Evolutionary conservation across 2,888 invertebrate species (phyloP).

Genomic region (Phragmatobia fuliginosa): DNA sequence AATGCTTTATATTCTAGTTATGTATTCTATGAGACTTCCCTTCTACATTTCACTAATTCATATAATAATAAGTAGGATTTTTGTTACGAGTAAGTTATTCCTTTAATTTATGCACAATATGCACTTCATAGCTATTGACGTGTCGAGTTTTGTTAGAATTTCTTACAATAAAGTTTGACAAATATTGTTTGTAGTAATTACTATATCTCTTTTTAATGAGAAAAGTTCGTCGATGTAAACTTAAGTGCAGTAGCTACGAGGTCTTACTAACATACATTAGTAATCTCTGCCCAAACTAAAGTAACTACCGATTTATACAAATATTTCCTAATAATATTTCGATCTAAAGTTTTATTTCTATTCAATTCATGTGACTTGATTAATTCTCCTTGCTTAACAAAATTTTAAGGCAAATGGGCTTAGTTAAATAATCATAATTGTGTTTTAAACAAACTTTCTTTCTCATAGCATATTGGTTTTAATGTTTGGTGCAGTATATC

Average conservation of each 20-base stretch:
- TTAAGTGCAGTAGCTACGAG: slow-evolving; percentile 63
- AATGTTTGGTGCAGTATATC: slow-evolving; percentile 85
- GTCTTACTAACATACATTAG: slow-evolving; percentile 53
- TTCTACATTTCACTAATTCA: background rate
- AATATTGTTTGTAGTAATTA: slow-evolving; percentile 19
- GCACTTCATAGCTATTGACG: slow-evolving; percentile 66
- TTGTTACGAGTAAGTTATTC: slow-evolving; percentile 30
- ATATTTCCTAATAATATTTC: slow-evolving; percentile 56
- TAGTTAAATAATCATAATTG: slow-evolving; percentile 75
- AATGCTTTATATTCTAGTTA: background rate
- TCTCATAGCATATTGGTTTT: slow-evolving; percentile 82
- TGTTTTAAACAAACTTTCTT: slow-evolving; percentile 72
- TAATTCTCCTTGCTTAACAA: slow-evolving; percentile 72
- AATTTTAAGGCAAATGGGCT: slow-evolving; percentile 82
- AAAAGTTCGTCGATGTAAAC: slow-evolving; percentile 23
- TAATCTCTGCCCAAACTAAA: slow-evolving; percentile 70
- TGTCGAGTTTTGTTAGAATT: slow-evolving; percentile 34
- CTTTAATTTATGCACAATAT: slow-evolving; percentile 38
- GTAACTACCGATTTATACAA: slow-evolving; percentile 53
- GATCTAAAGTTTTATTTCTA: slow-evolving; percentile 55
- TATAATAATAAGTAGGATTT: background rate
- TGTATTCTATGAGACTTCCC: background rate
- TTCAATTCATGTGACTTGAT: slow-evolving; percentile 63
- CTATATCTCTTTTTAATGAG: slow-evolving; percentile 18
- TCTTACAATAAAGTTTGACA: slow-evolving; percentile 22